phyloP scores from a whole-genome alignment of 1,140 invertebrate species.

The Drosophila nikananu region DNA sequence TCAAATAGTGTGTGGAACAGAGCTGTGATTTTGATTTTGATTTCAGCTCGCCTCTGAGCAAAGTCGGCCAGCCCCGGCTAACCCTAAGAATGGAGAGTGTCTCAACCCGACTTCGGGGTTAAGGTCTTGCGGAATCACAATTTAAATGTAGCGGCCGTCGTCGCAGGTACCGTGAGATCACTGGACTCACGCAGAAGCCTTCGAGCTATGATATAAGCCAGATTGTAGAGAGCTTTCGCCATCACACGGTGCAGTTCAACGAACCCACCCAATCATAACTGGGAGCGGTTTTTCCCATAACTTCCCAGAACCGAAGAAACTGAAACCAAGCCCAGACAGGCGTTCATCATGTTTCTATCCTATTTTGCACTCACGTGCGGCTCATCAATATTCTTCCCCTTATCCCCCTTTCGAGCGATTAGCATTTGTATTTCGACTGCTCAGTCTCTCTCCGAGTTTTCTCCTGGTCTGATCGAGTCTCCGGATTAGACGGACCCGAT shows the following conservation, averaged over 20 bases:
- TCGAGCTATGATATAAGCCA: slow-evolving; percentile 55
- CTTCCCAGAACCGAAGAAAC: slow-evolving; percentile 12
- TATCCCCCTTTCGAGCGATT: slow-evolving; percentile 22
- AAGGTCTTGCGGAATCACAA: slow-evolving; percentile 53
- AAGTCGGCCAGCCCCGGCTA: slow-evolving; percentile 36
- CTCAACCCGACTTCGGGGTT: slow-evolving; percentile 50
- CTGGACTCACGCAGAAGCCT: slow-evolving; percentile 6
- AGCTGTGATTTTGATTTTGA: slow-evolving; percentile 57
- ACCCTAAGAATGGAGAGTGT: slow-evolving; percentile 43
- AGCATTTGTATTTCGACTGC: slow-evolving; percentile 24
- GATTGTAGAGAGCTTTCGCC: neutral
- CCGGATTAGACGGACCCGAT: slow-evolving; percentile 1
- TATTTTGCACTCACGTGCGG: slow-evolving; percentile 7
- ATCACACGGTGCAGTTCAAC: slow-evolving; percentile 30
- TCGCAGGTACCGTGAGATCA: slow-evolving; percentile 2
- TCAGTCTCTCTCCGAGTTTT: neutral
- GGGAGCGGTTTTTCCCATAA: slow-evolving; percentile 32
- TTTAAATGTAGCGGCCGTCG: slow-evolving; percentile 59
- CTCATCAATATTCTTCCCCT: slow-evolving; percentile 20
- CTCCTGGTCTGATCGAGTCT: neutral
- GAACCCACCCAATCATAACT: slow-evolving; percentile 41
- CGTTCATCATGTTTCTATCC: slow-evolving; percentile 9
- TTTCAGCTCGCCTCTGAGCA: slow-evolving; percentile 42
- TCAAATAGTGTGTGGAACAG: slow-evolving; percentile 57
- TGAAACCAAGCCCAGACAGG: neutral